A percentile compares a stretch with the other conserved stretches of the same genome.
These are phyloP conservation scores for Pristionchus maxplancki DNA, from an alignment of 2,888 invertebrate genomes.

Conservation along the genomic window DNA sequence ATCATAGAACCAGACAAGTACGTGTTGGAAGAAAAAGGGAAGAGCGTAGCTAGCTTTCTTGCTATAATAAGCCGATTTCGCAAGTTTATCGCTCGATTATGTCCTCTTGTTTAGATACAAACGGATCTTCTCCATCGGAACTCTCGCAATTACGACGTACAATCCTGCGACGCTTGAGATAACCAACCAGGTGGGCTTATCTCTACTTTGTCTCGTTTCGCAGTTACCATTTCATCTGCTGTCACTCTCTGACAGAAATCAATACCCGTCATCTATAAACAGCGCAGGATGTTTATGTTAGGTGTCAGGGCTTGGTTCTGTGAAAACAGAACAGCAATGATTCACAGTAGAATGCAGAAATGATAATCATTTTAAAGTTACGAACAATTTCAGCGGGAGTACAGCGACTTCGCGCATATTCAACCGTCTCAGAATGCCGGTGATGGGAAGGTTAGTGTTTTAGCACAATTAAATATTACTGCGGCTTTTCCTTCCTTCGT, in stretches of 20 bases:
- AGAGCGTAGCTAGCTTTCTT: not conserved
- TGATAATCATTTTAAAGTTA: not conserved
- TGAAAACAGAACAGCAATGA: not conserved
- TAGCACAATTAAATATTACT: too few species aligned
- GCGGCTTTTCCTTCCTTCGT: too few species aligned
- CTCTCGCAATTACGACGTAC: constrained; percentile 95
- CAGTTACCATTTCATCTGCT: not conserved
- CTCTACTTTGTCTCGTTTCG: not conserved
- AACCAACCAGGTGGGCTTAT: constrained; percentile 87
- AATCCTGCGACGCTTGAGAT: constrained; percentile 91
- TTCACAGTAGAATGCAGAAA: not conserved
- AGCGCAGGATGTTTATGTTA: constrained; percentile 9
- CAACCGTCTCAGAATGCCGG: constrained; percentile 78
- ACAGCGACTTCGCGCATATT: constrained; percentile 80
- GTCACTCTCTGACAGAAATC: not conserved
- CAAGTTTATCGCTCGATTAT: constrained; percentile 48
- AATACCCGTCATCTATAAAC: constrained; percentile 8
- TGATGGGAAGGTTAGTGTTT: constrained; percentile 61
- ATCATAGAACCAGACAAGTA: not conserved
- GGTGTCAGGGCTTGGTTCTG: not conserved
- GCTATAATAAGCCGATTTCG: not conserved
- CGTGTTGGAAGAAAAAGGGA: not conserved
- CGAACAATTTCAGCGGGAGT: constrained; percentile 80
- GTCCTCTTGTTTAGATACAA: constrained; percentile 85
- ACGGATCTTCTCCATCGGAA: constrained; percentile 95